Conservation (phyloP, 2,888 invertebrate species). For the Hypomecis punctinalis region DNA sequence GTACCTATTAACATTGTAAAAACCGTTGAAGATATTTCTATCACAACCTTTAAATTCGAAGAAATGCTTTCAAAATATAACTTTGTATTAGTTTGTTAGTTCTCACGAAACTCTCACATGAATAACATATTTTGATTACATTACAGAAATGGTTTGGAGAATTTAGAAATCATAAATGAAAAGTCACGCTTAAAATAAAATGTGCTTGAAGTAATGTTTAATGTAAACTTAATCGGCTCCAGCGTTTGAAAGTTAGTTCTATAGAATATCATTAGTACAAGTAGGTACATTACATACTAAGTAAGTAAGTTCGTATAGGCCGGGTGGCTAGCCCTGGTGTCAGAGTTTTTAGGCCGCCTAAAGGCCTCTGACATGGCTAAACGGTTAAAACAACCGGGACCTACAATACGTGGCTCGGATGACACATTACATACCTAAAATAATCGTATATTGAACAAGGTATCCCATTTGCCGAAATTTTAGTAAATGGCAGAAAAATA, state of each 20-base stretch:
- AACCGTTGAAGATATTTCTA: constrained; percentile 8
- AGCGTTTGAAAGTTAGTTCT: background rate
- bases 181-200: background rate
- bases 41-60: constrained; percentile 5
- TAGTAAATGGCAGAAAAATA: no score
- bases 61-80: constrained; percentile 18
- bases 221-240: background rate
- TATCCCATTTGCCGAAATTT: no score
- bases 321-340: no score
- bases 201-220: background rate
- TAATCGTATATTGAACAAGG: no score
- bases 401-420: no score
- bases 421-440: no score
- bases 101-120: background rate
- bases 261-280: no score
- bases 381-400: no score
- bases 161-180: constrained; percentile 7
- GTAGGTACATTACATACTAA: no score
- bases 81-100: background rate
- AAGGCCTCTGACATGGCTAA: no score
- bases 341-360: no score
- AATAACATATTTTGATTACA: constrained; percentile 16
- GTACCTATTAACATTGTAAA: constrained; percentile 26
- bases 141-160: constrained; percentile 9
- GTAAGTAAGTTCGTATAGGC: no score